Conservation (phyloP, 1,140 invertebrate species). For the Diprion similis region DNA sequence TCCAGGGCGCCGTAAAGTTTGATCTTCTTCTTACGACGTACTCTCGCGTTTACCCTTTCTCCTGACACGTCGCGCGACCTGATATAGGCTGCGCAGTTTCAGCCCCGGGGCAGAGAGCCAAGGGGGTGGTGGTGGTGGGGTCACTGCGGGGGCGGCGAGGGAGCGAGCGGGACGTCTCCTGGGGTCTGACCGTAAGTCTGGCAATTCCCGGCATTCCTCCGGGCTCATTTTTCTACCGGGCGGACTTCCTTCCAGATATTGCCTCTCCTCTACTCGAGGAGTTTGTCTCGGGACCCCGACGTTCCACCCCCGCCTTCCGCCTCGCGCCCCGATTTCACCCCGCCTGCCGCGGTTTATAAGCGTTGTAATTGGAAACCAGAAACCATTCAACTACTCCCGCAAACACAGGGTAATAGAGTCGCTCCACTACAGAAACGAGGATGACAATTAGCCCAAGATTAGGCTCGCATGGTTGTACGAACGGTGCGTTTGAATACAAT, state of each 20-base stretch:
- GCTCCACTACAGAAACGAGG: too few relatives aligned
- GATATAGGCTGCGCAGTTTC: constrained; percentile 7
- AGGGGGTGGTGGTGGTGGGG: not conserved
- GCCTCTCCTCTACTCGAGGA: not conserved
- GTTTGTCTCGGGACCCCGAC: not conserved
- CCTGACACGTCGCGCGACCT: constrained; percentile 6
- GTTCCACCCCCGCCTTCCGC: not conserved
- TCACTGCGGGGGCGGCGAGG: not conserved
- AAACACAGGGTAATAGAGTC: too few relatives aligned
- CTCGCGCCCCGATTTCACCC: not conserved
- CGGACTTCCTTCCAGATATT: constrained; percentile 3
- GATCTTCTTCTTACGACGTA: constrained; percentile 13
- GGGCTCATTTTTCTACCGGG: not conserved
- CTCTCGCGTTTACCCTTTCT: constrained; percentile 3
- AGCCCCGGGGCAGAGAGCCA: not conserved
- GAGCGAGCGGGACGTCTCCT: not conserved
- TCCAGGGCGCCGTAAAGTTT: constrained; percentile 24
- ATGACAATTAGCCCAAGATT: too few relatives aligned
- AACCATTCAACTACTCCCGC: not conserved
- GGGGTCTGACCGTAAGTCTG: constrained; percentile 6
- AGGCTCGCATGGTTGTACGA: too few relatives aligned
- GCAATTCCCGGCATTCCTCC: constrained; percentile 4
- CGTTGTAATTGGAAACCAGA: not conserved
- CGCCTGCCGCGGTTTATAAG: too few relatives aligned
- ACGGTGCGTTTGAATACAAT: too few relatives aligned